Conservation (phyloP, 2,113 vertebrate genomes). For the Cyprinodon variegatus region DNA sequence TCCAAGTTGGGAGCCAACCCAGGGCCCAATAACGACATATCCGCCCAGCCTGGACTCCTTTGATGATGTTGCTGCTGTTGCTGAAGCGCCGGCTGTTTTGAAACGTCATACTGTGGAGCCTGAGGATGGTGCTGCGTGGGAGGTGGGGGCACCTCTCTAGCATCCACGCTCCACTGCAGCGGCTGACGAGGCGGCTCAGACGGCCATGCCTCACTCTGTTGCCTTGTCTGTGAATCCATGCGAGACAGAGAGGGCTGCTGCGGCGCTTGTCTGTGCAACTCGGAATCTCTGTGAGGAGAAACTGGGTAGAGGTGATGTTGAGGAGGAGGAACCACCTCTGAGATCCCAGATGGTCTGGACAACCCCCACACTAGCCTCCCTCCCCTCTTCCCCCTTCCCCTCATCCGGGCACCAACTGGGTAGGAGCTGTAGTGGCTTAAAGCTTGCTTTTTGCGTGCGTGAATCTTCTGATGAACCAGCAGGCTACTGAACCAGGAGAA, state of each 20-base stretch:
- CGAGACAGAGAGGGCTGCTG: constrained; percentile 41
- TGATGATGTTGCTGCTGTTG: constrained; percentile 60
- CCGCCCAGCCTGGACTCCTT: constrained; percentile 48
- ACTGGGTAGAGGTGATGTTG: constrained; percentile 35
- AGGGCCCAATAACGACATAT: constrained; percentile 29
- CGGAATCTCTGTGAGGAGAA: constrained; percentile 42
- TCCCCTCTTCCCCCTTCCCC: constrained; percentile 65
- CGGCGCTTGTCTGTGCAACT: constrained; percentile 44
- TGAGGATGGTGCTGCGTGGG: constrained; percentile 44
- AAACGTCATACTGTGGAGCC: constrained; percentile 41
- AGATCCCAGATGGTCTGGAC: constrained; percentile 51
- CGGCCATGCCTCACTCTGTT: constrained; percentile 46
- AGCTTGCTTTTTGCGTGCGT: constrained; percentile 74
- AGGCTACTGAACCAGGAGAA: constrained; percentile 84
- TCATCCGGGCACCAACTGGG: constrained; percentile 45
- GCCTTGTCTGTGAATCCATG: constrained; percentile 47
- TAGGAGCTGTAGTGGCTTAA: constrained; percentile 48
- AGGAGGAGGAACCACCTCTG: constrained; percentile 21
- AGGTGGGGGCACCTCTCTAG: constrained; percentile 59
- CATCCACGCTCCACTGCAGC: constrained; percentile 69
- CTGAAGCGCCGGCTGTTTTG: constrained; percentile 19
- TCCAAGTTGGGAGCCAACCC: constrained; percentile 47
- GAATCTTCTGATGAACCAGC: constrained; percentile 82
- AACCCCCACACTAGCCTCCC: constrained; percentile 46
- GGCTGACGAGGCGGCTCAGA: constrained; percentile 46